phyloP scores from a whole-genome alignment of 2,797 vertebrate genomes.

The Oreochromis grahami region DNA sequence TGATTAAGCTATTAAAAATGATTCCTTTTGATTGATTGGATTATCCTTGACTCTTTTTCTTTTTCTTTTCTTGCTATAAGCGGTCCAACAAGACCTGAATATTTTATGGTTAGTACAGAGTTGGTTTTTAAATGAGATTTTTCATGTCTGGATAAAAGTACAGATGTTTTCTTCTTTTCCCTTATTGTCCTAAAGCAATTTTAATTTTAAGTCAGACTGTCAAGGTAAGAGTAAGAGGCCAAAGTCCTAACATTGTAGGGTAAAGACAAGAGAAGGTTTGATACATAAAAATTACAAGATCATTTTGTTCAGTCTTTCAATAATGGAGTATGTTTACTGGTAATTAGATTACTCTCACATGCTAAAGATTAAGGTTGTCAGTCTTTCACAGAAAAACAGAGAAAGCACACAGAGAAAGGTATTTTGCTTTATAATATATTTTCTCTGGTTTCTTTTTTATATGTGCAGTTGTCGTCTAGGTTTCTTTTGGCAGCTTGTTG shows the following conservation, averaged over 20 bases:
- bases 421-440: neutral
- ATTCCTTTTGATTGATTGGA: conserved; percentile 18
- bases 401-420: neutral
- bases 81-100: conserved; percentile 10
- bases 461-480: neutral
- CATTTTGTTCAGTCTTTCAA: neutral
- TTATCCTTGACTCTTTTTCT: neutral
- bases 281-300: neutral
- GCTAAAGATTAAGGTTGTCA: neutral
- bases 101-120: neutral
- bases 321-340: neutral
- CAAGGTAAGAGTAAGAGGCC: neutral
- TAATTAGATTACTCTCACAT: neutral
- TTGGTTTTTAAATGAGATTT: conserved; percentile 10
- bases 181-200: neutral
- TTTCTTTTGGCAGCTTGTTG: conserved; percentile 5
- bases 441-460: neutral
- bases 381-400: neutral
- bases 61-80: neutral
- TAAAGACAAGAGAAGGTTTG: neutral
- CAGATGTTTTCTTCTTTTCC: neutral
- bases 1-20: conserved; percentile 21
- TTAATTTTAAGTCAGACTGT: neutral
- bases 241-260: neutral
- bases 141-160: conserved; percentile 8